Conservation (phyloP, 2,888 invertebrate genomes). For the Cheilosia variabilis region DNA sequence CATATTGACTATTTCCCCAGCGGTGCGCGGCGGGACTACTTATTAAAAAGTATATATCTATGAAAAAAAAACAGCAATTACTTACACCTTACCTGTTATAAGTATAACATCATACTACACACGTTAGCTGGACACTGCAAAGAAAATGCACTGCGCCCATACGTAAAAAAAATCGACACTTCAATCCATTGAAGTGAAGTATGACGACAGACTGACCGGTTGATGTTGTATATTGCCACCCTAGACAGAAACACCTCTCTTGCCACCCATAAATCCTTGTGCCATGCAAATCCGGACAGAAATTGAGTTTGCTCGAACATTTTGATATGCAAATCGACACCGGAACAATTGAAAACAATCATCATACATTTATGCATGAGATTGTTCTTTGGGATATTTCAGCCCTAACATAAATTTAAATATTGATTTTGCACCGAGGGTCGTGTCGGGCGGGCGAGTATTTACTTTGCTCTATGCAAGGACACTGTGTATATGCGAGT, state of each 20-base stretch:
- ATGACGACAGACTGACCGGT: conserved; percentile 1
- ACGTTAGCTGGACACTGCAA: background rate
- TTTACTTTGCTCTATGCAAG: conserved; percentile 1
- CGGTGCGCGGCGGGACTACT: no score
- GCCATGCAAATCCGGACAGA: conserved; percentile 64
- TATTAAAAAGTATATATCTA: background rate
- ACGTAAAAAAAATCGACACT: background rate
- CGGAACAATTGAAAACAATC: conserved; percentile 78
- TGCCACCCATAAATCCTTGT: conserved; percentile 68
- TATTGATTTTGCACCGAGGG: conserved; percentile 67
- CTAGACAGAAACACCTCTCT: conserved; percentile 54
- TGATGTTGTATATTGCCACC: conserved; percentile 21
- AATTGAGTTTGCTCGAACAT: conserved; percentile 76
- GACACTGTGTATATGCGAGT: background rate
- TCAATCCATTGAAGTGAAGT: conserved; percentile 22
- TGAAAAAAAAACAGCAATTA: conserved; percentile 21
- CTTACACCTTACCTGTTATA: conserved; percentile 37
- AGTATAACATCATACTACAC: conserved; percentile 3
- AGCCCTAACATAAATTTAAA: conserved; percentile 74
- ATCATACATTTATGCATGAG: conserved; percentile 78
- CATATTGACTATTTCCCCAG: conserved; percentile 8
- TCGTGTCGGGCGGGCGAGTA: background rate
- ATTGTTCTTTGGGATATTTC: conserved; percentile 73
- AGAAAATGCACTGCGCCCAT: background rate
- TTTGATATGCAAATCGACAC: conserved; percentile 78